A percentile compares a stretch with the other conserved stretches of the same genome.
Evolutionary conservation across 2,113 vertebrate species (phyloP).

Genomic region (Microtus ochrogaster): DNA sequence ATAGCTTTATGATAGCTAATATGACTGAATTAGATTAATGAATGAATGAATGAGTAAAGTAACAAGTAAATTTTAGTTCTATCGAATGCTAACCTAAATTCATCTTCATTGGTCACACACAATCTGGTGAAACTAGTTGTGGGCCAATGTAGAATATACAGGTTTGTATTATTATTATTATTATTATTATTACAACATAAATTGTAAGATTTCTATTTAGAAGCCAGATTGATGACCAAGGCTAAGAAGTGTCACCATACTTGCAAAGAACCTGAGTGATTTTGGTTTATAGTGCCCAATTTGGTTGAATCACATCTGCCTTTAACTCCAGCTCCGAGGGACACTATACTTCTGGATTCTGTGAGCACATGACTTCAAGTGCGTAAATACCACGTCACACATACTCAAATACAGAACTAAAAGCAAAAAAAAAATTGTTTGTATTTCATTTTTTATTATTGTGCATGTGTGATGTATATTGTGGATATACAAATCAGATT

Average conservation of each 20-base stretch:
- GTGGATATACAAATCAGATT: too few species aligned
- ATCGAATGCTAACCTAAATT: neutral
- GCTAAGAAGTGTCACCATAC: neutral
- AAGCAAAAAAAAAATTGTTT: neutral
- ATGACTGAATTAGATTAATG: neutral
- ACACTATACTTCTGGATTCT: neutral
- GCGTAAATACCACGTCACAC: neutral
- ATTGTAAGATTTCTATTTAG: neutral
- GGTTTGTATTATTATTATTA: neutral
- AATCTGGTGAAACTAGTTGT: neutral
- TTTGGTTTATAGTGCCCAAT: neutral
- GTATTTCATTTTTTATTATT: too few species aligned
- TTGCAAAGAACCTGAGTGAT: neutral
- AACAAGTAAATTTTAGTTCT: neutral
- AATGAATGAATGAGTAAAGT: neutral
- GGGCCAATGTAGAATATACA: neutral
- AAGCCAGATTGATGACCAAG: too few species aligned
- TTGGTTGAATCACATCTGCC: neutral
- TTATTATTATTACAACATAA: neutral
- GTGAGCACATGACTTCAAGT: too few species aligned
- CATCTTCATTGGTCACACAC: neutral
- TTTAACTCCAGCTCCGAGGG: neutral
- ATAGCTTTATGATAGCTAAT: neutral
- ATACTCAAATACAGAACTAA: neutral
- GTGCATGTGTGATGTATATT: too few species aligned